Conservation (phyloP, 1,140 invertebrate species). For the Drosophila dunni region DNA sequence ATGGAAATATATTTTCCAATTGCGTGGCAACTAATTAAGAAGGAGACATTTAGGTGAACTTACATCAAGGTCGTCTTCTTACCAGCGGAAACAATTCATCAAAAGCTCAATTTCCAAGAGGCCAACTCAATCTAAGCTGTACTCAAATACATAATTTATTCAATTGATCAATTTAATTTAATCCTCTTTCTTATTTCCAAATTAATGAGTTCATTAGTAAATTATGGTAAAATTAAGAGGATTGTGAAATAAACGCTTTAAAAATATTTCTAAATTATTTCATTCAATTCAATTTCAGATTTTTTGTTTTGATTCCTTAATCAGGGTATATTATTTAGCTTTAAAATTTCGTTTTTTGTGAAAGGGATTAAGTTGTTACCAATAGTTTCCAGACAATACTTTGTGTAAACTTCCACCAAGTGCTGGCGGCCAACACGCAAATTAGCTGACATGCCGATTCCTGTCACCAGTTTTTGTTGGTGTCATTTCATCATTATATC, state of each 20-base stretch:
- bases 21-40: not conserved
- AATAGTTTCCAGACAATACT: slow-evolving; percentile 21
- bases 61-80: not conserved
- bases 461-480: slow-evolving; percentile 32
- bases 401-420: slow-evolving; percentile 23
- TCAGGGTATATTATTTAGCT: no score
- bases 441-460: slow-evolving; percentile 40
- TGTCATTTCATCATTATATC: slow-evolving; percentile 54
- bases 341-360: no score
- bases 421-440: slow-evolving; percentile 29
- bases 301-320: no score
- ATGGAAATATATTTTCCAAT: not conserved
- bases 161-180: slow-evolving; percentile 3
- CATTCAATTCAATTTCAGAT: not conserved
- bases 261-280: not conserved
- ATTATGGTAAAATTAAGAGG: not conserved
- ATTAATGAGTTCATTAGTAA: not conserved
- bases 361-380: not conserved
- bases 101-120: not conserved
- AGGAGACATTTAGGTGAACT: not conserved
- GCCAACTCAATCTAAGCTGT: not conserved
- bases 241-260: not conserved
- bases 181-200: not conserved
- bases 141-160: not conserved
- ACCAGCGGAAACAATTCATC: not conserved